Evolutionary conservation across 2,888 invertebrate species (phyloP).

Genomic region (Cheilosia variabilis): DNA sequence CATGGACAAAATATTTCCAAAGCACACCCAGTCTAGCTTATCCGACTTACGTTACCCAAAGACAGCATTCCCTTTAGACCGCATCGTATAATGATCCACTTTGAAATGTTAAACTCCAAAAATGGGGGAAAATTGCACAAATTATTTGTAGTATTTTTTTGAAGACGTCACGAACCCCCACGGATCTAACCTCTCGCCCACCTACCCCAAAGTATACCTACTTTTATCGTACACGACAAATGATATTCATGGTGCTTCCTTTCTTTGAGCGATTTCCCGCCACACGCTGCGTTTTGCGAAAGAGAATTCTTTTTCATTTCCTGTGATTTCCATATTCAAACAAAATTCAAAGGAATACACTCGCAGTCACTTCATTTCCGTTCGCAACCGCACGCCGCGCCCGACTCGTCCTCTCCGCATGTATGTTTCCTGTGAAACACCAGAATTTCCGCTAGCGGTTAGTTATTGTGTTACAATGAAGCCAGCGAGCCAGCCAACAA

Average conservation of each 20-base stretch:
- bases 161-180: conserved; percentile 8
- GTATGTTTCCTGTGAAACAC: conserved; percentile 38
- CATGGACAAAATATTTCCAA: not conserved
- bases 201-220: not conserved
- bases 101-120: conserved; percentile 37
- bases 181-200: not conserved
- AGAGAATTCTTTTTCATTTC: conserved; percentile 74
- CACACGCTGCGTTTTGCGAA: conserved; percentile 36
- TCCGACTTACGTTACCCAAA: not conserved
- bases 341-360: conserved; percentile 60
- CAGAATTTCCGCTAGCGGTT: conserved; percentile 73
- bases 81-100: conserved; percentile 9
- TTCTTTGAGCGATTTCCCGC: conserved; percentile 48
- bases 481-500: conserved; percentile 40
- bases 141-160: conserved; percentile 33
- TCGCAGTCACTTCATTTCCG: conserved; percentile 46
- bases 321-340: conserved; percentile 75
- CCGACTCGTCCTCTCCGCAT: conserved; percentile 3
- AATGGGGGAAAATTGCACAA: conserved; percentile 5
- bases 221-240: conserved; percentile 66
- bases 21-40: not conserved
- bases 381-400: not conserved
- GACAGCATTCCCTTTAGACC: not conserved
- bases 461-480: conserved; percentile 71
- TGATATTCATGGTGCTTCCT: conserved; percentile 62